These are phyloP conservation scores for Nebria brevicollis DNA, from an alignment of 2,888 invertebrate genomes.

Conservation along the genomic window DNA sequence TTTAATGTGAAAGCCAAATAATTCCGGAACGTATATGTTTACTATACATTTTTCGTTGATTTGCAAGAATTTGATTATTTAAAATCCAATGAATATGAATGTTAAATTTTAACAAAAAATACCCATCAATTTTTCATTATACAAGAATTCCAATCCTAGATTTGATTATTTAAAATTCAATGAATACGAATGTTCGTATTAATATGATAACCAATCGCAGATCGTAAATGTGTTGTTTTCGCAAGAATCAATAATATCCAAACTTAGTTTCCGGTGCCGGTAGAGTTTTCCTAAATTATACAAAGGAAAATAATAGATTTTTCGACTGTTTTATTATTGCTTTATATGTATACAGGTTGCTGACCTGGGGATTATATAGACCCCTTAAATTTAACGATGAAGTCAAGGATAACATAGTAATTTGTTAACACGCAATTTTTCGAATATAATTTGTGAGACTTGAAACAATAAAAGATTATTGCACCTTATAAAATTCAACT, in stretches of 20 bases:
- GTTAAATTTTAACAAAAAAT: too few species aligned
- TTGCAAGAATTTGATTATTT: too few species aligned
- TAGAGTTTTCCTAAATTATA: not conserved
- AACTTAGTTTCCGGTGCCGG: not conserved
- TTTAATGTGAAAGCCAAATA: too few species aligned
- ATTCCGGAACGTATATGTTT: too few species aligned
- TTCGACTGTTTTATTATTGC: not conserved
- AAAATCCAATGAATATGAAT: too few species aligned
- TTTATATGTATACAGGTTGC: not conserved
- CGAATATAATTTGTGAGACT: not conserved
- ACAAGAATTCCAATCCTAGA: too few species aligned
- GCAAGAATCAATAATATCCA: not conserved
- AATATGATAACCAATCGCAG: not conserved
- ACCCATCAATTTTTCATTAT: too few species aligned
- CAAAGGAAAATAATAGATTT: not conserved
- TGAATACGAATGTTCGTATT: too few species aligned
- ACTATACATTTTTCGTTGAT: too few species aligned
- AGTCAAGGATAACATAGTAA: not conserved
- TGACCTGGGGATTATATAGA: not conserved
- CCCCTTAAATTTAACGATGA: not conserved
- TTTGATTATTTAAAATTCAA: too few species aligned
- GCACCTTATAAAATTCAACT: not conserved
- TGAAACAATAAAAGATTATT: not conserved
- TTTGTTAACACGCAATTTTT: not conserved
- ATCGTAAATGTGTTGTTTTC: not conserved